These are phyloP conservation scores for Rhagoletis zephyria DNA, from an alignment of 1,140 invertebrate genomes.

Conservation along the genomic window DNA sequence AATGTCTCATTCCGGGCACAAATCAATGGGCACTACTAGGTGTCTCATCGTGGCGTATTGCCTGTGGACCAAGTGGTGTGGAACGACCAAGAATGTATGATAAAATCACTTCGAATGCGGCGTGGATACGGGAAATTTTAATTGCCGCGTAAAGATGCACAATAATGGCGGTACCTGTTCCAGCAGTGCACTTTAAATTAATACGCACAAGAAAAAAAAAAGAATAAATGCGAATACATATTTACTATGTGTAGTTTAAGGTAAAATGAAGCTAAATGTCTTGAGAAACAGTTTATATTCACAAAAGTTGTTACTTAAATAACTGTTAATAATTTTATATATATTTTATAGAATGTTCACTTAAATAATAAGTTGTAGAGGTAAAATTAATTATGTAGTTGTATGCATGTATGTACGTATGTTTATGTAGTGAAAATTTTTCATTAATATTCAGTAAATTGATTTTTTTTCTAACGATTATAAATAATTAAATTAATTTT, in stretches of 20 bases:
- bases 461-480: background rate
- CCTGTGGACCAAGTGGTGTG: slow-evolving; percentile 80
- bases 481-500: background rate
- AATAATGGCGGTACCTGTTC: background rate
- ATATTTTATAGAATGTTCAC: background rate
- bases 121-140: slow-evolving; percentile 85
- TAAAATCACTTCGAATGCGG: slow-evolving; percentile 83
- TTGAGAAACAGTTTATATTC: background rate
- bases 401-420: background rate
- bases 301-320: background rate
- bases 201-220: background rate
- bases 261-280: slow-evolving; percentile 31
- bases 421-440: slow-evolving; percentile 1
- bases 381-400: too few relatives aligned
- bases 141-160: slow-evolving; percentile 62
- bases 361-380: background rate
- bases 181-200: background rate
- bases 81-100: slow-evolving; percentile 87
- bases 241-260: background rate
- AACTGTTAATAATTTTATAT: background rate
- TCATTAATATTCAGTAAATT: background rate
- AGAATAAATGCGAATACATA: background rate
- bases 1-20: slow-evolving; percentile 80
- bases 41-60: slow-evolving; percentile 87
- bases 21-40: slow-evolving; percentile 83